Conservation (phyloP, 2,113 vertebrate species). For the Cinclus mexicanus region DNA sequence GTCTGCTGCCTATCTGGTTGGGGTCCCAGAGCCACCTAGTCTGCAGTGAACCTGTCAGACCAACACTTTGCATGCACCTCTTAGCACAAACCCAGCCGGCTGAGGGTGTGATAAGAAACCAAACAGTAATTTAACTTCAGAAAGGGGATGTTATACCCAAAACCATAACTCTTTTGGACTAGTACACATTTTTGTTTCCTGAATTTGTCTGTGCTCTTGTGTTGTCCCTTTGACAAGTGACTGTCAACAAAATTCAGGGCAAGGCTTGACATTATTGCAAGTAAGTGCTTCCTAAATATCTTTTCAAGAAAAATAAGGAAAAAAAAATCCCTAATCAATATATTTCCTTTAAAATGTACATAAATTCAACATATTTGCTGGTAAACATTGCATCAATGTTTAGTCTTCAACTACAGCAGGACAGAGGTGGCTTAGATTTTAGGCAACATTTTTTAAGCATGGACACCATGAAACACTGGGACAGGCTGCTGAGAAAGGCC, state of each 20-base stretch:
- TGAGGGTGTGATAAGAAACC: not conserved
- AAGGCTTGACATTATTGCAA: not conserved
- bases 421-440: not conserved
- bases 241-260: not conserved
- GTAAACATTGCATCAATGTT: not conserved
- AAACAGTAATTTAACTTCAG: not conserved
- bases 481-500: not conserved
- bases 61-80: rapidly evolving
- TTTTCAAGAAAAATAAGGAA: not conserved
- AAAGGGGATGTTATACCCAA: not conserved
- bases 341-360: not conserved
- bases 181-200: not conserved
- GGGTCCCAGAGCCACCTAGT: not conserved
- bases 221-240: not conserved
- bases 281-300: not conserved
- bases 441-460: not conserved
- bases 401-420: not conserved
- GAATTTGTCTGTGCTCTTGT: not conserved
- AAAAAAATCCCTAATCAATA: not conserved
- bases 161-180: not conserved
- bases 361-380: not conserved
- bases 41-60: rapidly evolving
- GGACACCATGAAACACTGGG: rapidly evolving
- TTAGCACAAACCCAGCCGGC: not conserved
- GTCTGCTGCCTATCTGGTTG: not conserved